phyloP scores from a whole-genome alignment of 2,888 invertebrate genomes.

The Leptogaster cylindrica region DNA sequence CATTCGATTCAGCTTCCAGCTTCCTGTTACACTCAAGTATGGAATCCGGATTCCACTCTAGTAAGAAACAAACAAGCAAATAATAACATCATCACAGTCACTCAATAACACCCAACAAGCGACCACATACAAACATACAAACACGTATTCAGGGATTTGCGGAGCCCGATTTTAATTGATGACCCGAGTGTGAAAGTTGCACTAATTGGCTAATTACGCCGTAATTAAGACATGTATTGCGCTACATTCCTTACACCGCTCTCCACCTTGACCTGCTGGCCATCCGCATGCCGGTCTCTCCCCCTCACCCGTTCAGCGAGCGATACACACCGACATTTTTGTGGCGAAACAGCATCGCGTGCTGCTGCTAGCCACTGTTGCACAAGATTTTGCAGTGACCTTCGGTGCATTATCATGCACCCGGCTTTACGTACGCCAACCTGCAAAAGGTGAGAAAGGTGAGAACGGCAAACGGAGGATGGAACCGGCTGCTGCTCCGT shows the following conservation, averaged over 20 bases:
- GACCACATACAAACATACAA: too few species aligned
- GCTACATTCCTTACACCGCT: background rate
- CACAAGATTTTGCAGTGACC: slow-evolving; percentile 19
- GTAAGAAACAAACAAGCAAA: too few species aligned
- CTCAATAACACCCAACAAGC: too few species aligned
- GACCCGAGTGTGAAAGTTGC: slow-evolving; percentile 53
- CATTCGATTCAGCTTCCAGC: too few species aligned
- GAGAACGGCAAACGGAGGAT: slow-evolving; percentile 12
- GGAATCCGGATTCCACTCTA: too few species aligned
- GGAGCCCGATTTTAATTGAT: slow-evolving; percentile 38
- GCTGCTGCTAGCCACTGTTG: slow-evolving; percentile 12
- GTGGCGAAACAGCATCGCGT: slow-evolving; percentile 39
- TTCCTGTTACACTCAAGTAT: too few species aligned
- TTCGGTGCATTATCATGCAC: slow-evolving; percentile 8
- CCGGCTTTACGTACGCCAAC: slow-evolving; percentile 12
- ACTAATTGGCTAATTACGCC: slow-evolving; percentile 55
- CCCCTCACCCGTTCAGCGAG: slow-evolving; percentile 6
- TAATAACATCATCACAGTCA: too few species aligned
- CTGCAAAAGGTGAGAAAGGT: background rate
- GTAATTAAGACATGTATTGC: slow-evolving; percentile 49
- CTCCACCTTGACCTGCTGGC: background rate
- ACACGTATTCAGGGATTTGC: too few species aligned
- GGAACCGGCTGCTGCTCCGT: background rate
- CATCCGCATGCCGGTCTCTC: background rate
- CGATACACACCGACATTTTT: slow-evolving; percentile 6